Base-by-base conservation (phyloP, 2,797 vertebrate species). In the Natrix natrix region DNA sequence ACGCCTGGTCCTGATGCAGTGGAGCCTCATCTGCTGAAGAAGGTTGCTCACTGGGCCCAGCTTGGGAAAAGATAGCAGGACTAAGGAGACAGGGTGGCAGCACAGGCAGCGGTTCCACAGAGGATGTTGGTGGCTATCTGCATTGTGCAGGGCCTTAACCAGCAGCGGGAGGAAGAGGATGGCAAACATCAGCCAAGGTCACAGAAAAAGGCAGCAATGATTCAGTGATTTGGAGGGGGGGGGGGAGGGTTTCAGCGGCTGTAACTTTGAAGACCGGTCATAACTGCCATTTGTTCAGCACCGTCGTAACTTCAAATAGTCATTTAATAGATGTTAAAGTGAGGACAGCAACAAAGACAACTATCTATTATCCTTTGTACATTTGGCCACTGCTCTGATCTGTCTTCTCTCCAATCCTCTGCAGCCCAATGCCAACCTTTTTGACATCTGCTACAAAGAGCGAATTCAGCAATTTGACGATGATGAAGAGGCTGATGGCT, bases 371-470 rank as follows among this genome's bases (percentile, higher is more conserved):
- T 32, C 13, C 5, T 63, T 57, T 16, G 32, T 55, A 5, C 55
- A 28, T 55, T 56, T 28, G 54, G 22, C 24, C 43, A 6, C 0
- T 17, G 24, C 37, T 60, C 5, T 78, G 12, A 60, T 63, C 37
- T 57, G 10, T 0, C 24, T 48, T 12, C 32, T 32, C 5, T 60
- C 24, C 11, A 0, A 11, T n/a, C 7, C 24, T 74, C 32, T 22
- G 14, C 92, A 98, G 97, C 97, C 97, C 74, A 98, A 97, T 1
- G 96, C 97, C 92, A 97, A 96, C 94, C 95, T 98, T 26, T 97
- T 98, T 2, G 97, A 98, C 94, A 96, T 97, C 10, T 98, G 97
- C 95, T 98, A 97, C 92, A 98, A 98, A 92, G 97, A 98, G 91
- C 96, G 96, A 13, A 98, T 98, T 94, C 97, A 97, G 92, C 97